Evolutionary conservation across 1,140 invertebrate genomes (phyloP), one percentile per base, ranked within the genome.

Genomic region (Harpegnathos saltator): DNA sequence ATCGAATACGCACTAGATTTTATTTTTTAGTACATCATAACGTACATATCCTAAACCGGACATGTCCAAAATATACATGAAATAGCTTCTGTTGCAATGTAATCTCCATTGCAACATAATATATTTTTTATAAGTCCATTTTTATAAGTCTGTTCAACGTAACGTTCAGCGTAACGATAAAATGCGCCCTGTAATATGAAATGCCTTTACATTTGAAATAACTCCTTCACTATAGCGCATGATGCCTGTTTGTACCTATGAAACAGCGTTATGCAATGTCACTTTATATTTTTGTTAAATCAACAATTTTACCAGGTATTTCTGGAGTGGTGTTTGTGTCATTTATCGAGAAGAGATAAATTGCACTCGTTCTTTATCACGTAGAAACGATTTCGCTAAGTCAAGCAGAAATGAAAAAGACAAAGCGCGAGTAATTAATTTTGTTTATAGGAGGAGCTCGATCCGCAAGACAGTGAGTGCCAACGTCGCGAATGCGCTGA

Each of bases 371-470:
- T 71, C 9, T 29, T 56, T 26, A 2, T 66, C 19, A 50, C 19
- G n/a, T 62, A 15, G 11, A 15, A 52, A 50, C 19, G 0, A 14
- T 80, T 71, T 58, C 12, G 11, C 15, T 38, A n/a, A 17, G 12
- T 78, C 22, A 48, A 22, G 29, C 58, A 68, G 7, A 78, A 58
- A 69, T 58, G 33, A 80, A 22, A 69, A 56, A 29, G 33, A 69
- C 52, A 48, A 69, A 59, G 11, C 22, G 17, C 9, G 11, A 54
- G 33, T 69, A 78, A 80, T 80, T 80, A 58, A 80, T 78, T 78
- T 33, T 11, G 63, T 7, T 17, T 29, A 29, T 69, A 26, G 33
- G 69, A 80, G 69, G 75, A 78, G 71, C 44, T 80, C 17, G 52
- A 56, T 14, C 12, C 48, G 22, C 52, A 80, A 15, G 14, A 22